These are phyloP conservation scores for Musca vetustissima DNA, from an alignment of 1,140 invertebrate genomes.

Conservation along the genomic window DNA sequence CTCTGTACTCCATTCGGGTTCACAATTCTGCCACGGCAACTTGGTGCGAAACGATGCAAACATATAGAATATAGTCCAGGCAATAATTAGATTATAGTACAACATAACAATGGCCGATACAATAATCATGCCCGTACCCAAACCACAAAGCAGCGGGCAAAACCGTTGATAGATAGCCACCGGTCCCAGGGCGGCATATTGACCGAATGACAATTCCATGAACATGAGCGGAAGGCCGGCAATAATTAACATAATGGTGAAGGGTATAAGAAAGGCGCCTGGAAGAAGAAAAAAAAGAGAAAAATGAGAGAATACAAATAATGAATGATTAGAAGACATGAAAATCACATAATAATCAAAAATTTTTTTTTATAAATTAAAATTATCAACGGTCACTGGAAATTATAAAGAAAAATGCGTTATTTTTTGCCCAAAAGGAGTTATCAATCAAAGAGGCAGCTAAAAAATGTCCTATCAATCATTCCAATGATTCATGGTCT, in stretches of 20 bases:
- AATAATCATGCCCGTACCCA: constrained; percentile 83
- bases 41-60: constrained; percentile 70
- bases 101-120: constrained; percentile 81
- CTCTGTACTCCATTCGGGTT: constrained; percentile 72
- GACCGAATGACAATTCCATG: constrained; percentile 80
- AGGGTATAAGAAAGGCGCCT: constrained; percentile 82
- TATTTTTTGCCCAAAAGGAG: too few species aligned
- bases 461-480: too few species aligned
- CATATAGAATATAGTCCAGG: constrained; percentile 83
- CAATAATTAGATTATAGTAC: constrained; percentile 85
- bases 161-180: constrained; percentile 72
- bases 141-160: constrained; percentile 69
- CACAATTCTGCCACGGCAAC: constrained; percentile 78
- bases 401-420: too few species aligned
- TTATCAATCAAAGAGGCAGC: too few species aligned
- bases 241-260: constrained; percentile 81
- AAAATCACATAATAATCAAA: neutral
- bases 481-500: too few species aligned
- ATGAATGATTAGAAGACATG: neutral
- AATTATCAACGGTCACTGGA: too few species aligned
- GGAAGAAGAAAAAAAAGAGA: constrained; percentile 35
- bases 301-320: neutral
- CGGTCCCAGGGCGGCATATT: constrained; percentile 72
- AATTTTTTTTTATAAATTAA: neutral
- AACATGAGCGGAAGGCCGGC: constrained; percentile 86